Conservation (phyloP, 92 coral and sea anemone species). For the Epizoanthus stellaris region DNA sequence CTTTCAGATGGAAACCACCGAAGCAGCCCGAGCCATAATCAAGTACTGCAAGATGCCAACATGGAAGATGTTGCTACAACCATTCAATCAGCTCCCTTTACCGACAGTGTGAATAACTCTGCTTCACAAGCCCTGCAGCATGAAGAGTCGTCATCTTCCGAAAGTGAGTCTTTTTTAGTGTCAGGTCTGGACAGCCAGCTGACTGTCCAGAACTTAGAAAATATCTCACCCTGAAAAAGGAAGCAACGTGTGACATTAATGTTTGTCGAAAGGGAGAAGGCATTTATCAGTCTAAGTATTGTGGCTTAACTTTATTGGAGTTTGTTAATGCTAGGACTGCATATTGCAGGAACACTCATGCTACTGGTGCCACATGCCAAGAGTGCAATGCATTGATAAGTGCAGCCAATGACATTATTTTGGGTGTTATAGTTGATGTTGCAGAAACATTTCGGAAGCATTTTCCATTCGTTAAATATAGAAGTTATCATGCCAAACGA, state of each 20-base stretch:
- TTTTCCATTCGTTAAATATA: constrained; percentile 30
- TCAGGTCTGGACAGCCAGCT: constrained; percentile 42
- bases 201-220: constrained; percentile 46
- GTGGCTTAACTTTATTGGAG: constrained; percentile 22
- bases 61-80: background rate
- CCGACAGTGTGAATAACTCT: background rate
- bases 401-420: constrained; percentile 36
- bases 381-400: constrained; percentile 19
- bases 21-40: background rate
- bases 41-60: background rate
- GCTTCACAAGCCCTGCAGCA: background rate
- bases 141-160: background rate
- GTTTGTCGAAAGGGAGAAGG: constrained; percentile 40
- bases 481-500: constrained; percentile 42
- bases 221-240: constrained; percentile 25
- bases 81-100: background rate
- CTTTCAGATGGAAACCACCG: too few relatives aligned
- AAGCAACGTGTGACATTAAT: background rate
- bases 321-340: constrained; percentile 36
- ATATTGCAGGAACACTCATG: constrained; percentile 27
- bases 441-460: constrained; percentile 38
- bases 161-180: constrained; percentile 20
- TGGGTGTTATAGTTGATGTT: constrained; percentile 24
- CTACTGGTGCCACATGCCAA: constrained; percentile 7
- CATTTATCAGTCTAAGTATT: constrained; percentile 26